Evolutionary conservation across 2,797 vertebrate species (phyloP).

Genomic region (Acrossocheilus wenchowensis): DNA sequence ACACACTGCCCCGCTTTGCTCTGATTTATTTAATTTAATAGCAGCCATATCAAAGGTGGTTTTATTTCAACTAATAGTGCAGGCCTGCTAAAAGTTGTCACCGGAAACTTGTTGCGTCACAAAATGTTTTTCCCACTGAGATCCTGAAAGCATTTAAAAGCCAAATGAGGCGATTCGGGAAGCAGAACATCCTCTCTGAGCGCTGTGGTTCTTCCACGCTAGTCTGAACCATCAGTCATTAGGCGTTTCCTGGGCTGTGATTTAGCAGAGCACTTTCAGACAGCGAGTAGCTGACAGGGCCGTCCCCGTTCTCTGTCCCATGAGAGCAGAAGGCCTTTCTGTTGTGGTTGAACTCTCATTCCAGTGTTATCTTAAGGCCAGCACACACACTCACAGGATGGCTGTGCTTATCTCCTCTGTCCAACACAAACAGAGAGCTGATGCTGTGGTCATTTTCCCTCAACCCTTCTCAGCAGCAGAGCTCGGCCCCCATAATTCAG

Average conservation of each 20-base stretch:
- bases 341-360: conserved; percentile 55
- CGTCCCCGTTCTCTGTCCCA: not conserved
- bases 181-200: conserved; percentile 32
- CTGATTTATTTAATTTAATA: not conserved
- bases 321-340: conserved; percentile 41
- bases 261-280: conserved; percentile 27
- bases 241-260: conserved; percentile 32
- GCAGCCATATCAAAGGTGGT: not conserved
- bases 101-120: not conserved
- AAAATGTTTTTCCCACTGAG: not conserved
- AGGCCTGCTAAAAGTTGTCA: not conserved
- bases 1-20: not conserved
- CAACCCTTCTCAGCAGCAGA: conserved; percentile 42
- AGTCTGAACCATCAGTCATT: conserved; percentile 5
- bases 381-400: conserved; percentile 54
- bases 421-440: conserved; percentile 58
- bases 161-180: not conserved
- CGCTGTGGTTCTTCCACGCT: not conserved
- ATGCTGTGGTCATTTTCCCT: conserved; percentile 42
- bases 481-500: conserved; percentile 26
- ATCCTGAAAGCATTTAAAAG: not conserved
- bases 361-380: conserved; percentile 61
- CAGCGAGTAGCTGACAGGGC: conserved; percentile 13
- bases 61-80: not conserved
- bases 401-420: conserved; percentile 60